phyloP scores from a whole-genome alignment of 2,888 invertebrate species.

The Glyphotaelius pellucidus region DNA sequence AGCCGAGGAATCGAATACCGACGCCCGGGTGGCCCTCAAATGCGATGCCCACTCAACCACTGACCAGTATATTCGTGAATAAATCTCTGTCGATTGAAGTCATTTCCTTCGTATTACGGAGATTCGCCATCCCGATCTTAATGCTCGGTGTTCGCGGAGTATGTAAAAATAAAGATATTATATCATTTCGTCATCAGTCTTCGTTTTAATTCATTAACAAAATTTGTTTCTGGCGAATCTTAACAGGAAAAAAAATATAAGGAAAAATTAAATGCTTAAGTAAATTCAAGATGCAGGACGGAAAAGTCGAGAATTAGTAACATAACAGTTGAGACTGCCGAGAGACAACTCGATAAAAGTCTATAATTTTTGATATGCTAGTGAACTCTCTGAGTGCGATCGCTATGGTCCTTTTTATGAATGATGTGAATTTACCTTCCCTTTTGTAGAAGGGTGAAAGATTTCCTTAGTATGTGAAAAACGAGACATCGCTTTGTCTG shows the following conservation, averaged over 20 bases:
- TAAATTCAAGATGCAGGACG: background rate
- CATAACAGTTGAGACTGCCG: background rate
- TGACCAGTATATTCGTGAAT: too few relatives aligned
- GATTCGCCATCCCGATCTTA: too few relatives aligned
- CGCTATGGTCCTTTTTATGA: background rate
- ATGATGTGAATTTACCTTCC: background rate
- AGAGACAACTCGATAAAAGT: background rate
- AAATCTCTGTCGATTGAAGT: too few relatives aligned
- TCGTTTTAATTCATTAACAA: background rate
- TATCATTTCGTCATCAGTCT: too few relatives aligned
- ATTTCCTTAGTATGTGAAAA: constrained; percentile 61
- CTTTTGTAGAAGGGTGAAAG: constrained; percentile 2
- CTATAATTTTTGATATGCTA: background rate
- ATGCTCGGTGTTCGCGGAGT: too few relatives aligned
- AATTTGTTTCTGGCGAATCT: background rate
- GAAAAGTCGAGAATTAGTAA: background rate
- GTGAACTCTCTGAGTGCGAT: background rate
- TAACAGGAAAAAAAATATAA: background rate
- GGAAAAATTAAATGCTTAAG: background rate
- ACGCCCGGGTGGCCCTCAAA: too few relatives aligned
- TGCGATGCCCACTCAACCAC: too few relatives aligned
- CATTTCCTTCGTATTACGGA: too few relatives aligned
- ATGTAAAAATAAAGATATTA: too few relatives aligned
- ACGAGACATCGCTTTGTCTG: constrained; percentile 58
- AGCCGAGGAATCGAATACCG: too few relatives aligned